Base-by-base conservation (phyloP, 2,113 vertebrate genomes). In the Thunnus thynnus region DNA sequence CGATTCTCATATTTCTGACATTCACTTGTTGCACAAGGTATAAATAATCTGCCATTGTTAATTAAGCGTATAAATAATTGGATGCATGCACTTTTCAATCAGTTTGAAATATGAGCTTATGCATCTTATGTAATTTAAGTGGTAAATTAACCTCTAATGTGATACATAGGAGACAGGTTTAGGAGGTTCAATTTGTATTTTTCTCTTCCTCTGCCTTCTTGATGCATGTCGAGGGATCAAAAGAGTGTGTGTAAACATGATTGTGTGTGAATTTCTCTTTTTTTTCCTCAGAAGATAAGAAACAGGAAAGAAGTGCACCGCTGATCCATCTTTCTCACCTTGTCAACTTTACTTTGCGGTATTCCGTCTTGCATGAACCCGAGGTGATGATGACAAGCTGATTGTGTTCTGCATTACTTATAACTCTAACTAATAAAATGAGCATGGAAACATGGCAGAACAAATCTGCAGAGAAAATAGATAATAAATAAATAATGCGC, bases 381-480 rank as follows among this genome's bases (percentile, higher is more conserved):
- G 1, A 9, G 16, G 41, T 73, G 69, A 70, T 52, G 58, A 47
- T 13, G 27, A 52, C 3, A 4, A 27, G 18, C 13, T 54, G 47
- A 14, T 6, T 76, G 54, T 58, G 61, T 54, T 89, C 66, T 72
- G 52, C 56, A 63, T 86, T 76, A 78, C 86, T 86, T 62, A 76
- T 16, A 75, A 75, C 13, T 41, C 1, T 2, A 67, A 76, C 22
- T 61, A 51, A 80, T 60, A 72, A 67, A 82, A 41, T 72, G 46
- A 89, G 66, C 36, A 50, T 4, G 1, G 7, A 36, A 13, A 50
- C 71, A 44, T 1, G 4, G 55, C 69, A 54, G 51, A 70, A 72
- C 14, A 32, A 76, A 80, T 72, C 3, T 63, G 63, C 18, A 41
- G 18, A 62, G 22, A 72, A 85, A 79, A 69, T 10, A 73, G 16